A percentile compares a stretch with the other conserved stretches of the same genome.
Evolutionary conservation across 1,140 invertebrate species (phyloP).

Genomic region (Lasioglossum albipes): DNA sequence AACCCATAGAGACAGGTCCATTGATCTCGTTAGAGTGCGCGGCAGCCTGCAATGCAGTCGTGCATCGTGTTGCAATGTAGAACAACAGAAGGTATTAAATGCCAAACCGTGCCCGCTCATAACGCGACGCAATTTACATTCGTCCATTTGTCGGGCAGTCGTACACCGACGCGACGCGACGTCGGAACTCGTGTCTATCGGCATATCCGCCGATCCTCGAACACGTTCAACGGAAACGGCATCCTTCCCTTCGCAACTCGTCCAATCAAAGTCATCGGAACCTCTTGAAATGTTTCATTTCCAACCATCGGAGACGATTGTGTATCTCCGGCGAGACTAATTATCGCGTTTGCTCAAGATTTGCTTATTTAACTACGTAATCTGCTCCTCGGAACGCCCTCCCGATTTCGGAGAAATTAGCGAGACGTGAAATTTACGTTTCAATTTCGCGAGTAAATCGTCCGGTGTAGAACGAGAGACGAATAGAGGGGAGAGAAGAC

Average conservation of each 20-base stretch:
- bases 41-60: conserved; percentile 27
- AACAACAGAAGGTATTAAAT: conserved; percentile 60
- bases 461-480: no score
- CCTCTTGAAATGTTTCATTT: background rate
- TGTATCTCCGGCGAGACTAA: background rate
- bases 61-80: conserved; percentile 42
- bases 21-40: conserved; percentile 65
- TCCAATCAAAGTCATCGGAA: background rate
- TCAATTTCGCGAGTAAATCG: no score
- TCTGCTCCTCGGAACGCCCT: background rate
- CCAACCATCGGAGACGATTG: background rate
- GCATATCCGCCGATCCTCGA: background rate
- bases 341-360: conserved; percentile 10
- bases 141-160: background rate
- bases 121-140: conserved; percentile 15
- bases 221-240: background rate
- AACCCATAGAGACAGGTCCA: conserved; percentile 64
- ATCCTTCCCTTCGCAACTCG: background rate
- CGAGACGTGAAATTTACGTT: no score
- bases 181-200: no score
- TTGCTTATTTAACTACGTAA: background rate
- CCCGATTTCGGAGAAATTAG: background rate
- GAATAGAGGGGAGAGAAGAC: background rate
- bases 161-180: no score
- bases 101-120: conserved; percentile 40